A percentile compares a stretch with the other conserved stretches of the same genome.
Conservation (phyloP, 2,113 vertebrate genomes). For the Podarcis cretensis region DNA sequence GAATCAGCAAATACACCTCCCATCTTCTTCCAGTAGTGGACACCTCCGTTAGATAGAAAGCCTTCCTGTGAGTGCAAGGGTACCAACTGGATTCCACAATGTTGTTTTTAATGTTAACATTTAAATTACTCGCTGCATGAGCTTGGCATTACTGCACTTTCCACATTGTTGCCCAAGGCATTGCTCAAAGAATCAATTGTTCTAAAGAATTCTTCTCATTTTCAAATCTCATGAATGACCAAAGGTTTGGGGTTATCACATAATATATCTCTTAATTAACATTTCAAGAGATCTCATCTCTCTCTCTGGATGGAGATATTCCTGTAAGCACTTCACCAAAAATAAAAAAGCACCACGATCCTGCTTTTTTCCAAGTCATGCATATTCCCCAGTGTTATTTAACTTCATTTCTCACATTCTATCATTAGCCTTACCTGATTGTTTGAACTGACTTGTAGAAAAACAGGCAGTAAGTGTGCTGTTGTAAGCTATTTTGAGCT, state of each 20-base stretch:
- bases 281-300: background rate
- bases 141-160: background rate
- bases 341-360: background rate
- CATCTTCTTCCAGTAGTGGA: too few relatives aligned
- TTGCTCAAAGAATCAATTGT: background rate
- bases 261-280: background rate
- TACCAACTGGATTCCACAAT: background rate
- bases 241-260: background rate
- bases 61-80: background rate
- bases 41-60: too few relatives aligned
- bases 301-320: background rate
- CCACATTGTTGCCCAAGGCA: background rate
- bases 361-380: background rate
- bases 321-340: background rate
- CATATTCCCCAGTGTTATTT: constrained; percentile 7
- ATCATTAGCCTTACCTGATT: constrained; percentile 7
- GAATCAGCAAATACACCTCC: too few relatives aligned
- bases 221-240: background rate
- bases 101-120: background rate
- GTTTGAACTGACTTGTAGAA: background rate
- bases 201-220: background rate
- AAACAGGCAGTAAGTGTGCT: background rate
- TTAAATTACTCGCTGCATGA: background rate
- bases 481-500: constrained; percentile 36
- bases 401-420: constrained; percentile 2